phyloP scores from a whole-genome alignment of 2,888 invertebrate genomes.

The Philonicus albiceps region DNA sequence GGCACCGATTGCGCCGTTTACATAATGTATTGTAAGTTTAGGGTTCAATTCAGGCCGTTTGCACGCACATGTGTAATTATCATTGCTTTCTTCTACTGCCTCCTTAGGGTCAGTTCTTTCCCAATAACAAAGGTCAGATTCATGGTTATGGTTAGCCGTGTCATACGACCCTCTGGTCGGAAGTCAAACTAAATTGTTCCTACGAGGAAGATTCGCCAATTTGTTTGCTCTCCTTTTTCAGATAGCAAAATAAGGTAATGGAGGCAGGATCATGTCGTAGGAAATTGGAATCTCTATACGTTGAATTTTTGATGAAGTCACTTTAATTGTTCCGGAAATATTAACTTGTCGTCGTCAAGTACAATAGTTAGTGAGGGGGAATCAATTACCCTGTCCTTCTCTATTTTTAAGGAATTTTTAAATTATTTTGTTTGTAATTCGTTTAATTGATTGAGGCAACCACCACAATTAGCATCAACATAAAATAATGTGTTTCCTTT shows the following conservation, averaged over 20 bases:
- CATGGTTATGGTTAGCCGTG: not conserved
- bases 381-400: too few species aligned
- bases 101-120: not conserved
- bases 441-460: too few species aligned
- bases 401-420: too few species aligned
- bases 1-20: not conserved
- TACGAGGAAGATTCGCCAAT: not conserved
- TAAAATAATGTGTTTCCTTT: too few species aligned
- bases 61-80: slow-evolving; percentile 20
- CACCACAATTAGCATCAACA: too few species aligned
- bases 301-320: not conserved
- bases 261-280: not conserved
- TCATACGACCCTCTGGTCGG: not conserved
- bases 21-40: slow-evolving; percentile 8
- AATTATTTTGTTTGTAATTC: too few species aligned
- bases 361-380: not conserved
- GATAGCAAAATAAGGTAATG: not conserved
- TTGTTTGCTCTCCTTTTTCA: not conserved
- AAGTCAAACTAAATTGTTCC: slow-evolving; percentile 2
- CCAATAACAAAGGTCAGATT: not conserved
- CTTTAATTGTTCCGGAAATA: not conserved
- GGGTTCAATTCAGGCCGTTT: slow-evolving; percentile 3
- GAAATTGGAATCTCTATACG: not conserved
- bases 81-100: not conserved
- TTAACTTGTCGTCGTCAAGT: not conserved